A percentile compares a stretch with the other conserved stretches of the same genome.
These are phyloP conservation scores for Drosophila ezoana DNA, from an alignment of 2,888 invertebrate species.

Conservation along the genomic window DNA sequence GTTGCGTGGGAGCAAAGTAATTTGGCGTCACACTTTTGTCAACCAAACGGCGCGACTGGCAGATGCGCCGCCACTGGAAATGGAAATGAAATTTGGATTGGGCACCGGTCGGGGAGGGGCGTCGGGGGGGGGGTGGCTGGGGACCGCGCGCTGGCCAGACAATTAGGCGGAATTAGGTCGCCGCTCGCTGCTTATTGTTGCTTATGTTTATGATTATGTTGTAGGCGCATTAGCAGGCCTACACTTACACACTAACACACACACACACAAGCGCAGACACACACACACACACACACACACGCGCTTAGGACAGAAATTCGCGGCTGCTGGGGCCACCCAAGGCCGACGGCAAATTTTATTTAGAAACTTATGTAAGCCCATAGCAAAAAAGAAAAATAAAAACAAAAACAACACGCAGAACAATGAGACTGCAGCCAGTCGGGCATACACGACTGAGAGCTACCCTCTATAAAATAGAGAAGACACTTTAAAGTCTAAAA, in stretches of 20 bases:
- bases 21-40: constrained; percentile 42
- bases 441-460: not conserved
- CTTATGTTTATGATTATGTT: constrained; percentile 65
- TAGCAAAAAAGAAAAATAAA: constrained; percentile 22
- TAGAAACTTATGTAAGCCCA: constrained; percentile 44
- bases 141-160: constrained; percentile 32
- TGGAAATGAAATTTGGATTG: constrained; percentile 31
- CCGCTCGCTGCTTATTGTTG: constrained; percentile 47
- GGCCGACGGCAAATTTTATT: constrained; percentile 51
- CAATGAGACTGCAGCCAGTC: not conserved
- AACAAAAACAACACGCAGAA: constrained; percentile 5
- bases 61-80: constrained; percentile 4
- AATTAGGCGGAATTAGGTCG: constrained; percentile 81
- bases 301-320: constrained; percentile 12
- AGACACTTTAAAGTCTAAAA: too few relatives aligned
- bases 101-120: not conserved
- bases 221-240: constrained; percentile 57
- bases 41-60: constrained; percentile 5
- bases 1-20: constrained; percentile 26
- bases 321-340: constrained; percentile 23
- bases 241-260: constrained; percentile 8
- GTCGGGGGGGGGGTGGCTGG: not conserved
- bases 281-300: not conserved
- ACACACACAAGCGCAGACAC: constrained; percentile 2
- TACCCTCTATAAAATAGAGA: not conserved